phyloP scores from a whole-genome alignment of 64 coral and sea anemone species.

The Cladopsammia gracilis region DNA sequence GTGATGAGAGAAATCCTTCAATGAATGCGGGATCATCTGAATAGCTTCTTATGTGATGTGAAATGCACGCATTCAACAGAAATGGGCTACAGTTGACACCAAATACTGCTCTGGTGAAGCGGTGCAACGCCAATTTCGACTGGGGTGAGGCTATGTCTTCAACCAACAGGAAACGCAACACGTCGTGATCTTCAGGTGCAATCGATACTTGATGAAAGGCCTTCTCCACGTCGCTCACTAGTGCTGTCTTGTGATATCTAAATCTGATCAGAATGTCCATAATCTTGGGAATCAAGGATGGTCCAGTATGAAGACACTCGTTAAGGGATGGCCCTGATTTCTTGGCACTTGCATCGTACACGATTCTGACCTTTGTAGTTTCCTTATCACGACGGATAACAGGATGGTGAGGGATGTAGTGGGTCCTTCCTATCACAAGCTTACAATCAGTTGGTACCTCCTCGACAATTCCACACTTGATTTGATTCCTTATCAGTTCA shows the following conservation, averaged over 20 bases:
- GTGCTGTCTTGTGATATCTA: neutral
- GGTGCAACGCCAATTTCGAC: neutral
- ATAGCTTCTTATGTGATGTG: constrained; percentile 26
- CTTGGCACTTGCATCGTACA: constrained; percentile 32
- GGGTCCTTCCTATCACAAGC: neutral
- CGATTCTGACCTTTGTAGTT: constrained; percentile 30
- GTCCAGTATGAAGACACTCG: neutral
- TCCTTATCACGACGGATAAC: constrained; percentile 12
- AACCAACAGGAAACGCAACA: constrained; percentile 47
- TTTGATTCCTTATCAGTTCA: constrained; percentile 6
- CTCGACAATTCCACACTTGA: constrained; percentile 22
- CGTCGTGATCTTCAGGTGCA: constrained; percentile 12
- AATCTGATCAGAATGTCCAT: neutral
- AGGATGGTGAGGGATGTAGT: constrained; percentile 23
- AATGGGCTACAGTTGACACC: constrained; percentile 33
- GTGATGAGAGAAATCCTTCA: constrained; percentile 15
- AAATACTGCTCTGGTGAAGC: constrained; percentile 50
- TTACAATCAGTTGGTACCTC: neutral
- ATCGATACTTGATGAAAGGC: constrained; percentile 38
- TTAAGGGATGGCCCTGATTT: neutral
- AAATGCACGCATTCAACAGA: constrained; percentile 31
- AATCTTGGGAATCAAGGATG: neutral
- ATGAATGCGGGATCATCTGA: constrained; percentile 1
- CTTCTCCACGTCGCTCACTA: constrained; percentile 12
- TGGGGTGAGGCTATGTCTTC: neutral